These are phyloP conservation scores for Archips crataeganus DNA, from an alignment of 2,888 invertebrate species.

Conservation along the genomic window DNA sequence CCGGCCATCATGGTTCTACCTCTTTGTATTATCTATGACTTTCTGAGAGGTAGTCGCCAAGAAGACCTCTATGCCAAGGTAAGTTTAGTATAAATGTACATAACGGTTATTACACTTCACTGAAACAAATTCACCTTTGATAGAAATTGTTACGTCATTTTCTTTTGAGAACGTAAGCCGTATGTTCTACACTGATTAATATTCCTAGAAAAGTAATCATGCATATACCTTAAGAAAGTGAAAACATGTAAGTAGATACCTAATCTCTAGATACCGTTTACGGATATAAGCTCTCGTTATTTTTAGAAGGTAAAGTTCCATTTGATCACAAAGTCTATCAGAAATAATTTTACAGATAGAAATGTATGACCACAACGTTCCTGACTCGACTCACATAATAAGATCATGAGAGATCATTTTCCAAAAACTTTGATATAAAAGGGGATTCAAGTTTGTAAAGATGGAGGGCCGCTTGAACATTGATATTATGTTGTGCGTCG, in stretches of 20 bases:
- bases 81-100: constrained; percentile 49
- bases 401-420: constrained; percentile 59
- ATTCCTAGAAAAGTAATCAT: constrained; percentile 15
- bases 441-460: constrained; percentile 56
- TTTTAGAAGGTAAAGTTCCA: constrained; percentile 32
- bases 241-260: neutral
- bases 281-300: neutral
- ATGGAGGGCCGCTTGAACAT: constrained; percentile 45
- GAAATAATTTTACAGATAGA: neutral
- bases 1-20: constrained; percentile 97
- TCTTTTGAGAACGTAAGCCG: neutral
- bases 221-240: neutral
- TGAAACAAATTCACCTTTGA: too few species aligned
- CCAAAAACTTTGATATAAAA: constrained; percentile 55
- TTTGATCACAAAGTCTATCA: constrained; percentile 13
- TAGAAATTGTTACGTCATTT: neutral
- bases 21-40: constrained; percentile 95
- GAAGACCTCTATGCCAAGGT: constrained; percentile 86
- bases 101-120: too few species aligned
- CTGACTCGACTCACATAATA: constrained; percentile 47
- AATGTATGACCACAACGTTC: neutral
- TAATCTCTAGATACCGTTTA: neutral
- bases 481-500: constrained; percentile 38
- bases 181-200: constrained; percentile 36
- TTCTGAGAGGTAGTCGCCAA: constrained; percentile 86